These are phyloP conservation scores for Rhabdomys pumilio DNA, from an alignment of 2,797 vertebrate species.

Conservation along the genomic window DNA sequence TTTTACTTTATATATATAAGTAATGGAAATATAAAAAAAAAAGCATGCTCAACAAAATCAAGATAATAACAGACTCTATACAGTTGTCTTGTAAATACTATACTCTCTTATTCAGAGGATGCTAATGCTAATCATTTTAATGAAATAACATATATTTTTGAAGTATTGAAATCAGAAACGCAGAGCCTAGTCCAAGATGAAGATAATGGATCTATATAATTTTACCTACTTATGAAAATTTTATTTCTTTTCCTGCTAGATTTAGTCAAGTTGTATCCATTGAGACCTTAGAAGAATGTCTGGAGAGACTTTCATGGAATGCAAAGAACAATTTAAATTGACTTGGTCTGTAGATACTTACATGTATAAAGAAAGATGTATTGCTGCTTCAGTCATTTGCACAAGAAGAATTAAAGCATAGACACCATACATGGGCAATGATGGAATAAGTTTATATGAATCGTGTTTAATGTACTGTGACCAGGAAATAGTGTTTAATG, in stretches of 20 bases:
- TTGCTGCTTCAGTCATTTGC: neutral
- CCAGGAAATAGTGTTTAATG: too few relatives aligned
- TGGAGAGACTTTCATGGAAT: neutral
- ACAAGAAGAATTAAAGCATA: neutral
- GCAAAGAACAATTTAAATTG: rapidly evolving
- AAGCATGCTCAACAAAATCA: neutral
- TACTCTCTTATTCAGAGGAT: neutral
- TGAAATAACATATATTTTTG: neutral
- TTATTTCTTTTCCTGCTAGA: neutral
- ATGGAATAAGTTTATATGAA: neutral
- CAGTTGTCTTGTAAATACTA: neutral
- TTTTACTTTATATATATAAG: neutral
- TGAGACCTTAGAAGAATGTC: neutral
- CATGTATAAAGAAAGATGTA: neutral
- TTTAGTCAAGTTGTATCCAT: neutral
- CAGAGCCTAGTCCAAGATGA: neutral
- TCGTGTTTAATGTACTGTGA: neutral
- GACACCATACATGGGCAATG: too few relatives aligned
- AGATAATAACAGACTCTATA: neutral
- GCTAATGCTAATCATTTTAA: neutral
- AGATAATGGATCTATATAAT: neutral
- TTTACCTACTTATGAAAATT: neutral
- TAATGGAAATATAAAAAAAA: neutral
- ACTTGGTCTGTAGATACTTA: too few relatives aligned
- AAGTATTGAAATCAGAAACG: neutral